Conservation (phyloP, 2,888 invertebrate genomes). For the Eupeodes latifasciatus region DNA sequence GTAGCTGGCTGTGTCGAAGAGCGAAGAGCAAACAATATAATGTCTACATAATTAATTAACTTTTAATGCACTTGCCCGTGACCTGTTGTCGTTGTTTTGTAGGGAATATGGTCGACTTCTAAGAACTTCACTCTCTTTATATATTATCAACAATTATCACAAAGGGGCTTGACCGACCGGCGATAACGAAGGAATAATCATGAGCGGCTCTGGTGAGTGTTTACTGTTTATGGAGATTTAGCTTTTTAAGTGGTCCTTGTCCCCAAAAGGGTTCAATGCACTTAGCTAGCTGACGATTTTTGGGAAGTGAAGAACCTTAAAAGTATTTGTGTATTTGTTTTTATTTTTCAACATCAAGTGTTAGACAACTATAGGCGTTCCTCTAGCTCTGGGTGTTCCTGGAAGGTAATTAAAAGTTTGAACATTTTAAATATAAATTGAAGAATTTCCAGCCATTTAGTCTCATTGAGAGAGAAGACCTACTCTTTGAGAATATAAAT, state of each 20-base stretch:
- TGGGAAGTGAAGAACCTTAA: neutral
- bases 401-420: too few relatives aligned
- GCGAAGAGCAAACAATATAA: slow-evolving; percentile 51
- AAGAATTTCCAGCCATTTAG: too few relatives aligned
- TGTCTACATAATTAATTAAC: slow-evolving; percentile 70
- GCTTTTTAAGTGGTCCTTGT: neutral
- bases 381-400: too few relatives aligned
- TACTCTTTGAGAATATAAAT: too few relatives aligned
- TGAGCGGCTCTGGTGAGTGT: neutral
- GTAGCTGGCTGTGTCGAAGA: slow-evolving; percentile 11
- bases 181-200: neutral
- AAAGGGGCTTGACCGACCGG: neutral
- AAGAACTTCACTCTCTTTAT: slow-evolving; percentile 4
- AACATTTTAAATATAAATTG: too few relatives aligned
- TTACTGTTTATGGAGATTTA: neutral
- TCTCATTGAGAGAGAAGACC: too few relatives aligned
- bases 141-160: neutral
- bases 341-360: too few relatives aligned
- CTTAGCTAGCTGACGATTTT: neutral
- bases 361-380: too few relatives aligned
- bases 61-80: slow-evolving; percentile 71
- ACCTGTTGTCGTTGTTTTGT: slow-evolving; percentile 13
- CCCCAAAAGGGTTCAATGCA: neutral
- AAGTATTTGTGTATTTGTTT: too few relatives aligned
- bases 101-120: neutral